Conservation (phyloP, 2,113 vertebrate genomes). For the Silurus glanis region DNA sequence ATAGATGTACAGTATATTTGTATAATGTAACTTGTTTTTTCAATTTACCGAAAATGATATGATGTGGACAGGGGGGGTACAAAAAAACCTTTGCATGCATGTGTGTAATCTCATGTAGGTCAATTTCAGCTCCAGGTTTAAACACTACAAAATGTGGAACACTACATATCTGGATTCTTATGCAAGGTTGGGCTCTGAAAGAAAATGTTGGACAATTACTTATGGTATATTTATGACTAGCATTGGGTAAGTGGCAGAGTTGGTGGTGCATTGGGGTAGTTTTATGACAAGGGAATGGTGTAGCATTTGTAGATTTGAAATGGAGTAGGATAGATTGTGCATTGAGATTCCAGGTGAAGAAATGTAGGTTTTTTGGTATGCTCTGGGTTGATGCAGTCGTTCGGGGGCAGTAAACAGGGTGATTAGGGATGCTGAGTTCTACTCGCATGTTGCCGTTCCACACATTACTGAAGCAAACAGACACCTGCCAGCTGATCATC, state of each 20-base stretch:
- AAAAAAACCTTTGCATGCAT: background rate
- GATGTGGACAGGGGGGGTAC: background rate
- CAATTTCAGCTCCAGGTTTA: background rate
- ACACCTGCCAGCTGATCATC: slow-evolving; percentile 41
- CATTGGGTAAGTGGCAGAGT: background rate
- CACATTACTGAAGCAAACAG: slow-evolving; percentile 34
- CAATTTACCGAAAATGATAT: too few relatives aligned
- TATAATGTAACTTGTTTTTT: too few relatives aligned
- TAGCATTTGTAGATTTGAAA: background rate
- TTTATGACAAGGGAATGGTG: background rate
- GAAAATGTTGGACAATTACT: background rate
- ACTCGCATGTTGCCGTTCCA: slow-evolving; percentile 15
- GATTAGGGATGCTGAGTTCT: slow-evolving; percentile 15
- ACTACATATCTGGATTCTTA: background rate
- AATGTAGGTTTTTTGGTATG: background rate
- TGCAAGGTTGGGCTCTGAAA: background rate
- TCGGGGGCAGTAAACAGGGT: background rate
- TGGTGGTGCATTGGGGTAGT: background rate
- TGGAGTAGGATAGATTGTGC: background rate
- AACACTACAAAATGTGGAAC: background rate
- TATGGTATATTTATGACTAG: background rate
- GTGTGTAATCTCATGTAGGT: background rate
- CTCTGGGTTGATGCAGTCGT: background rate
- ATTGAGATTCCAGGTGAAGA: background rate
- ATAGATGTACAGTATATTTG: too few relatives aligned